Evolutionary conservation across 2,797 vertebrate genomes (phyloP).

Genomic region (Mus minutoides): DNA sequence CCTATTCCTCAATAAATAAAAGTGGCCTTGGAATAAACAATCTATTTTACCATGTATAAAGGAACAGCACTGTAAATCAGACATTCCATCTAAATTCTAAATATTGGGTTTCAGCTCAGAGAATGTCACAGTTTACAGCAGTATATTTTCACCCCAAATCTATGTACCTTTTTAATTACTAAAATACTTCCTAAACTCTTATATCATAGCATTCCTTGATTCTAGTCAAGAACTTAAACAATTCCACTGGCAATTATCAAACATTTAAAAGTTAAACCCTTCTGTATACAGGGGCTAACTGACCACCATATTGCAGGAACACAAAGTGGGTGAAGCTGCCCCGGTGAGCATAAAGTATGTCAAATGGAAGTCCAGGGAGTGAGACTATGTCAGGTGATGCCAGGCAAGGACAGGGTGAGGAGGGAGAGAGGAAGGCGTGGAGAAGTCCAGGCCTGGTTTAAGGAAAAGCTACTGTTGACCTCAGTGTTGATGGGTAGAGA

Average conservation of each 20-base stretch:
- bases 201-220: neutral
- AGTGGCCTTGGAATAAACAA: constrained; percentile 56
- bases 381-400: neutral
- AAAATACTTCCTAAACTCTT: constrained; percentile 65
- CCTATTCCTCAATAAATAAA: constrained; percentile 65
- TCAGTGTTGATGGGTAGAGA: neutral
- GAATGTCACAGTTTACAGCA: constrained; percentile 57
- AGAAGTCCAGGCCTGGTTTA: neutral
- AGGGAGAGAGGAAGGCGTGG: neutral
- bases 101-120: constrained; percentile 60
- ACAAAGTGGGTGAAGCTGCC: neutral
- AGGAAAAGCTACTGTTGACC: neutral
- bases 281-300: neutral
- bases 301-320: neutral
- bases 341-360: neutral
- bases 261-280: constrained; percentile 18
- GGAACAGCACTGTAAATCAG: constrained; percentile 63
- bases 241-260: neutral
- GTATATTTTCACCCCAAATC: constrained; percentile 54
- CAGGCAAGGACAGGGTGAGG: neutral
- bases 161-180: constrained; percentile 37
- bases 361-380: neutral
- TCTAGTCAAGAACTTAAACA: constrained; percentile 31
- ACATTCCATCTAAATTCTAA: constrained; percentile 63
- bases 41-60: constrained; percentile 59